phyloP scores from a whole-genome alignment of 2,888 invertebrate species.

The Sepiola atlantica region DNA sequence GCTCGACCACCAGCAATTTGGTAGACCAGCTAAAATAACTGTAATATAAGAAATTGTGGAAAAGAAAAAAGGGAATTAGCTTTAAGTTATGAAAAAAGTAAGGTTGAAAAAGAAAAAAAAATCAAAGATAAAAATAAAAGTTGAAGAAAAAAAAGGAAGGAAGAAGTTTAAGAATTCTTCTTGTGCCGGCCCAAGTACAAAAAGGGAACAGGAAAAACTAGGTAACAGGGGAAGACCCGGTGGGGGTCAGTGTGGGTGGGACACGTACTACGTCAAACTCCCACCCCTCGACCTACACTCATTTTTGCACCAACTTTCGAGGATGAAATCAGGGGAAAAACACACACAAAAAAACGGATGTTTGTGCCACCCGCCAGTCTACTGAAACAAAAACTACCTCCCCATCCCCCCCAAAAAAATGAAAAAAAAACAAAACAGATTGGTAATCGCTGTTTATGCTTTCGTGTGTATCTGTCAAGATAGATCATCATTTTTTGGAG shows the following conservation, averaged over 20 bases:
- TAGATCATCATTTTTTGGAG: not conserved
- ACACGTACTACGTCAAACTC: not conserved
- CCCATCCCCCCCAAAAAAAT: too few species aligned
- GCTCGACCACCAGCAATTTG: too few species aligned
- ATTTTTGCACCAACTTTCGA: not conserved
- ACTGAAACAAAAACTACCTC: not conserved
- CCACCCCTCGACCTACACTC: not conserved
- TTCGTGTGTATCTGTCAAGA: not conserved
- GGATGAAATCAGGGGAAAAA: not conserved
- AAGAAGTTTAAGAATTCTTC: not conserved
- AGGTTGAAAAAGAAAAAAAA: not conserved
- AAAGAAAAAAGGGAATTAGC: too few species aligned
- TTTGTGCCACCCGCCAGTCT: constrained; percentile 15
- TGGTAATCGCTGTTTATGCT: not conserved
- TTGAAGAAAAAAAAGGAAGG: not conserved
- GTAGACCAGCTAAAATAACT: too few species aligned
- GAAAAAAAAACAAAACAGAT: not conserved
- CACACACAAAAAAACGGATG: too few species aligned
- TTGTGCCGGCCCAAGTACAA: too few species aligned
- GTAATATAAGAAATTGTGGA: too few species aligned
- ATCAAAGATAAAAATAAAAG: too few species aligned
- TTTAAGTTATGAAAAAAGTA: not conserved
- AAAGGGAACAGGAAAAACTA: too few species aligned
- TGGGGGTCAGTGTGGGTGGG: not conserved
- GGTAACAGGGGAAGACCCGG: too few species aligned